Evolutionary conservation across 2,888 invertebrate genomes (phyloP).

Genomic region (Uloborus plumipes): DNA sequence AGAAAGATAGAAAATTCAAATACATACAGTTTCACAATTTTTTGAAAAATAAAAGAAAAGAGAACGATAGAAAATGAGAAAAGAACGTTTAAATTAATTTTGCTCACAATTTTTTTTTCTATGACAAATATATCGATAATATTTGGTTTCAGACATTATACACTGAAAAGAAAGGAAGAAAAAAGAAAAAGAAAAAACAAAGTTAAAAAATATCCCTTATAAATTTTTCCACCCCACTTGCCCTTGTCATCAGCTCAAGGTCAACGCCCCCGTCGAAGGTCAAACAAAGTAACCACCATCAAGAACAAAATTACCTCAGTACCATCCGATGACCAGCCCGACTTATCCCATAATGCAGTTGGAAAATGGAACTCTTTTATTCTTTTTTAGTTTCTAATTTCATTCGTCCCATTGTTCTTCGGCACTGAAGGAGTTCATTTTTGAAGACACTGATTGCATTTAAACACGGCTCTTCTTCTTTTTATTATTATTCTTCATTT

Average conservation of each 20-base stretch:
- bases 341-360: constrained; percentile 45
- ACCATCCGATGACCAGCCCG: constrained; percentile 49
- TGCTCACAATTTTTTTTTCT: too few relatives aligned
- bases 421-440: constrained; percentile 40
- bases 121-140: too few relatives aligned
- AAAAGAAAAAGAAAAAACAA: not conserved
- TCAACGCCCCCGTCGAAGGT: constrained; percentile 37
- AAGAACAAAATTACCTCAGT: constrained; percentile 46
- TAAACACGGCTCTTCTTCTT: constrained; percentile 6
- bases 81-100: too few relatives aligned
- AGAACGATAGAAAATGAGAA: too few relatives aligned
- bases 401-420: constrained; percentile 57
- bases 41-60: too few relatives aligned
- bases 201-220: not conserved
- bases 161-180: not conserved
- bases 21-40: too few relatives aligned
- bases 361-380: constrained; percentile 32
- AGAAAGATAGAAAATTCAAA: too few relatives aligned
- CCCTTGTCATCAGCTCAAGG: constrained; percentile 53
- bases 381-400: constrained; percentile 20
- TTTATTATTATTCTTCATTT: too few relatives aligned
- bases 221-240: constrained; percentile 14
- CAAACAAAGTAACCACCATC: constrained; percentile 44
- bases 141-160: too few relatives aligned
- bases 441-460: constrained; percentile 56